Base-by-base conservation (phyloP, 2,797 vertebrate species). In the Pelochelys cantorii region DNA sequence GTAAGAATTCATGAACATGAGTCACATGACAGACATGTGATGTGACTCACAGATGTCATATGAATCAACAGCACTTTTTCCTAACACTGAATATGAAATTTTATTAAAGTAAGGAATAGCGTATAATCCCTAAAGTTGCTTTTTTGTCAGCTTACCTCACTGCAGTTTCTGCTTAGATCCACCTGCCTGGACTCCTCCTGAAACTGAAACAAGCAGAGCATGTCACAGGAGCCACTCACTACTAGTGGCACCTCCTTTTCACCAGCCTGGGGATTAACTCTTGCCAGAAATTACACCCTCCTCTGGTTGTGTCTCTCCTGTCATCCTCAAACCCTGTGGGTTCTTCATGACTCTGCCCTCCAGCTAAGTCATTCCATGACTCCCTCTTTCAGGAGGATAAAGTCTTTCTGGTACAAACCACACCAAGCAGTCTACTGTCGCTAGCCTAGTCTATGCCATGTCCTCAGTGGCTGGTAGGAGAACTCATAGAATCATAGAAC, bases 21-120 rank as follows among this genome's bases (percentile, higher is more conserved):
- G 48, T 53, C 88, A 23, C 0, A 0, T 9, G 11, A 4, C 7
- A 1, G 34, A 56, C n/a, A 68, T 11, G 52, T 37, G 68, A 71
- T 37, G 42, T 54, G 62, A 59, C 56, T 8, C 54, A 0, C 31
- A 52, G 37, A 71, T 37, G 68, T 37, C n/a, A 37, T 71, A 11
- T 37, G 68, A 37, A 71, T 71, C 68, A 71, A 29, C 29, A 7
- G 48, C 42, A 74, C 22, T 25, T 20, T 48, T 7, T 2, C n/a
- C 15, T 55, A 56, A 25, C 7, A 80, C 81, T 12, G 27, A 20
- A 0, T 29, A 27, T 71, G 31, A 60, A 83, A 83, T 22, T 1
- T 7, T 17, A 17, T 84, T 84, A 71, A 34, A 71, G 25, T 62
- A 78, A 74, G 27, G 65, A 20, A 18, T 55, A 42, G 12, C 5